phyloP scores from a whole-genome alignment of 2,888 invertebrate species.

The Spilarctia lutea region DNA sequence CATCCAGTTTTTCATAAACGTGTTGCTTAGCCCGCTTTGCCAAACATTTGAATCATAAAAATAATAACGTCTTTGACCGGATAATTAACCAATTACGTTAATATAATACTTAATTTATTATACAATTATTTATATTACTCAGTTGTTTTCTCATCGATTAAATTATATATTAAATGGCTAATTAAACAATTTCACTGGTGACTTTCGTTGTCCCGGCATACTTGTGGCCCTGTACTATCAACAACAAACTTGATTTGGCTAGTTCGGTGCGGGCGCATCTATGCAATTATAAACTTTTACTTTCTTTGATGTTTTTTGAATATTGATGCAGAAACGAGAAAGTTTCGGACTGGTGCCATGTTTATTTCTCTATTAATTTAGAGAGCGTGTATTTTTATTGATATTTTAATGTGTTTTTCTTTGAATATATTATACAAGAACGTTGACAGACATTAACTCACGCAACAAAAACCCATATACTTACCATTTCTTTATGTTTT shows the following conservation, averaged over 20 bases:
- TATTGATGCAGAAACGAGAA: slow-evolving; percentile 65
- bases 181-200: slow-evolving; percentile 28
- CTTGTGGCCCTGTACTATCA: slow-evolving; percentile 45
- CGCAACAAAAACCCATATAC: not conserved
- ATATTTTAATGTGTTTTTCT: not conserved
- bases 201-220: slow-evolving; percentile 47
- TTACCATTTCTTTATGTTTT: not conserved
- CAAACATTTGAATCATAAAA: not conserved
- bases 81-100: not conserved
- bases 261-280: slow-evolving; percentile 55
- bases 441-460: not conserved
- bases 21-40: too few species aligned
- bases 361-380: slow-evolving; percentile 46
- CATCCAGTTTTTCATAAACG: too few species aligned
- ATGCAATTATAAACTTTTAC: slow-evolving; percentile 75
- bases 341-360: slow-evolving; percentile 66
- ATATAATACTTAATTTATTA: not conserved
- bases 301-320: slow-evolving; percentile 58
- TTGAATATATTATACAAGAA: not conserved
- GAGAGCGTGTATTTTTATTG: slow-evolving; percentile 17
- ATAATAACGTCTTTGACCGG: not conserved
- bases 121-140: not conserved
- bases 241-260: too few species aligned
- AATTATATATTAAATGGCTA: slow-evolving; percentile 8
- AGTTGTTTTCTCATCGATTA: slow-evolving; percentile 19